These are phyloP conservation scores for Hyla sarda DNA, from an alignment of 2,113 vertebrate species.

Conservation along the genomic window DNA sequence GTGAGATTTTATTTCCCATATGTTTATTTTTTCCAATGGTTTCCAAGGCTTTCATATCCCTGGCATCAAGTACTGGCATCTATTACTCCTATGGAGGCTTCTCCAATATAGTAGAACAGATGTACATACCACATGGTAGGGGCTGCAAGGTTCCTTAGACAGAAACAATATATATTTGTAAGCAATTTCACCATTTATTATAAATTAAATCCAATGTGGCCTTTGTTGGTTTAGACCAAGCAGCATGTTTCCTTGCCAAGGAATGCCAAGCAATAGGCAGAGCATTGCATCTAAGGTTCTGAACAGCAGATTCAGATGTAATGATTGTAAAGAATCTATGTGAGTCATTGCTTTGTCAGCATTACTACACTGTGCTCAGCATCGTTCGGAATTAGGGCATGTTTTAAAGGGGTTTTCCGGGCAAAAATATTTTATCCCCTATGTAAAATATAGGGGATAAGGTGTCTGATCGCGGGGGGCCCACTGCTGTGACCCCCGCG, in stretches of 20 bases:
- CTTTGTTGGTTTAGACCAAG: background rate
- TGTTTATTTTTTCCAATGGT: background rate
- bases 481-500: too few relatives aligned
- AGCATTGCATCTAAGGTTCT: too few relatives aligned
- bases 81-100: background rate
- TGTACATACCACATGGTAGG: slow-evolving; percentile 2
- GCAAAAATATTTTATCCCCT: too few relatives aligned
- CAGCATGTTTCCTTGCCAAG: background rate
- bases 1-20: background rate
- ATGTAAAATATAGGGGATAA: too few relatives aligned
- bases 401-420: too few relatives aligned
- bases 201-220: background rate
- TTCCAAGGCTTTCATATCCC: background rate
- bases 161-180: background rate
- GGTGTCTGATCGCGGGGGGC: too few relatives aligned
- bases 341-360: background rate
- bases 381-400: too few relatives aligned
- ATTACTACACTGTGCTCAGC: background rate
- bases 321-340: background rate
- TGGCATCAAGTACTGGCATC: background rate
- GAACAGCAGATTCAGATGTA: background rate
- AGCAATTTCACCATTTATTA: background rate
- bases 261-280: background rate
- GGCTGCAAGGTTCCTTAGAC: background rate
- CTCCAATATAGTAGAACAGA: background rate